phyloP scores from a whole-genome alignment of 35 echinoderm and acorn worm genomes.

The Nesometra sesokonis region DNA sequence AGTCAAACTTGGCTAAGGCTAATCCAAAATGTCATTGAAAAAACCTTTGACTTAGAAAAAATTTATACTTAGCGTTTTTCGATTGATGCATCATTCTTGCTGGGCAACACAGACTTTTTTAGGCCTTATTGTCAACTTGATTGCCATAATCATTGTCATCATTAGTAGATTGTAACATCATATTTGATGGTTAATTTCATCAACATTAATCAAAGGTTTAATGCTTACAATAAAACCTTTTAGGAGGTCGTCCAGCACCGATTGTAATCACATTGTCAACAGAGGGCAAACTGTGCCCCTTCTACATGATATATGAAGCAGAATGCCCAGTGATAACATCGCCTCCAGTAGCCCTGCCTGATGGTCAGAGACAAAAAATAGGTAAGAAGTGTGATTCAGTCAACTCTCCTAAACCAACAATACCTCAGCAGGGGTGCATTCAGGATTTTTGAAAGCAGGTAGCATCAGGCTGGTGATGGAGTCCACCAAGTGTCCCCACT shows the following conservation, averaged over 20 bases:
- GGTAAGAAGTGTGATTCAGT: background rate
- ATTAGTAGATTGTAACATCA: background rate
- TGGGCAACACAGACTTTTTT: too few relatives aligned
- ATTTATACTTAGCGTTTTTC: too few relatives aligned
- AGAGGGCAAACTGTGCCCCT: slow-evolving; percentile 91
- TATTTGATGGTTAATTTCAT: background rate
- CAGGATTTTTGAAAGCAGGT: too few relatives aligned
- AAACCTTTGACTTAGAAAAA: too few relatives aligned
- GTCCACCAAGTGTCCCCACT: too few relatives aligned
- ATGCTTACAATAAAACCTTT: too few relatives aligned
- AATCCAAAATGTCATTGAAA: too few relatives aligned
- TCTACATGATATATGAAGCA: slow-evolving; percentile 56
- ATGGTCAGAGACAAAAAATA: slow-evolving; percentile 35
- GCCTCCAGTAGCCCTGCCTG: slow-evolving; percentile 50
- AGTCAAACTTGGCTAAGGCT: too few relatives aligned
- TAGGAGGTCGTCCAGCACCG: slow-evolving; percentile 23
- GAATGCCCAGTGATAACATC: slow-evolving; percentile 25
- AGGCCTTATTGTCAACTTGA: background rate
- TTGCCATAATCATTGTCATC: background rate
- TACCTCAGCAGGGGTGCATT: too few relatives aligned
- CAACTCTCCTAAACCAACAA: background rate
- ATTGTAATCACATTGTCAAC: slow-evolving; percentile 67
- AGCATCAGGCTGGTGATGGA: too few relatives aligned
- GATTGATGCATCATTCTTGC: background rate
- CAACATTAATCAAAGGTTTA: too few relatives aligned